A percentile compares a stretch with the other conserved stretches of the same genome.
phyloP scores from a whole-genome alignment of 2,113 vertebrate species.

The Gallinago jamesoni region DNA sequence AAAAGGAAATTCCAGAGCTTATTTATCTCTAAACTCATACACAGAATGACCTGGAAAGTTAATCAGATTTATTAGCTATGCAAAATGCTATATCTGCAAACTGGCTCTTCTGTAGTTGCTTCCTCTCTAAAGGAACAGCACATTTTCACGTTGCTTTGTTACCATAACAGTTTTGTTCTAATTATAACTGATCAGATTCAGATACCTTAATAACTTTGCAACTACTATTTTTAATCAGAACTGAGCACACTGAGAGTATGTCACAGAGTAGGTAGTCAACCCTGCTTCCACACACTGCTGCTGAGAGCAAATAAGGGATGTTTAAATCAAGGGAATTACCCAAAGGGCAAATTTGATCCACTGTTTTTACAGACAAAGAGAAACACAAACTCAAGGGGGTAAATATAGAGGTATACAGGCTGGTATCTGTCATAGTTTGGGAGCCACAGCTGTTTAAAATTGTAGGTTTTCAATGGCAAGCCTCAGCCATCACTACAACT shows the following conservation, averaged over 20 bases:
- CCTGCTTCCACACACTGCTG: rapidly evolving
- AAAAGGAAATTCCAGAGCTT: background rate
- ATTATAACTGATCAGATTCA: background rate
- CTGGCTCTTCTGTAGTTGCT: background rate
- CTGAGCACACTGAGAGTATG: background rate
- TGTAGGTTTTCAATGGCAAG: conserved; percentile 58
- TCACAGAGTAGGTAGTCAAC: background rate
- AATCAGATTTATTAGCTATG: background rate
- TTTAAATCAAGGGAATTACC: background rate
- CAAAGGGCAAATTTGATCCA: background rate
- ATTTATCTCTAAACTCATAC: background rate
- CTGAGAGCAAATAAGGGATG: background rate
- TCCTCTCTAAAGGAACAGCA: background rate
- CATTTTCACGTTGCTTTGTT: background rate
- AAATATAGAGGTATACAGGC: background rate
- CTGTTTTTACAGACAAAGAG: background rate
- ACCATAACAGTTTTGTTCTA: background rate
- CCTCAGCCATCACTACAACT: conserved; percentile 45
- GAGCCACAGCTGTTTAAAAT: conserved; percentile 68
- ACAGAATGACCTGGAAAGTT: background rate
- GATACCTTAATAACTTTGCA: conserved; percentile 7
- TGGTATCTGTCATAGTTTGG: conserved; percentile 2
- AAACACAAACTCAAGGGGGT: background rate
- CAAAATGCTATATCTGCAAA: background rate
- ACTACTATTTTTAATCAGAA: background rate